Evolutionary conservation across 2,113 vertebrate genomes (phyloP).

Genomic region (Ascaphus truei): DNA sequence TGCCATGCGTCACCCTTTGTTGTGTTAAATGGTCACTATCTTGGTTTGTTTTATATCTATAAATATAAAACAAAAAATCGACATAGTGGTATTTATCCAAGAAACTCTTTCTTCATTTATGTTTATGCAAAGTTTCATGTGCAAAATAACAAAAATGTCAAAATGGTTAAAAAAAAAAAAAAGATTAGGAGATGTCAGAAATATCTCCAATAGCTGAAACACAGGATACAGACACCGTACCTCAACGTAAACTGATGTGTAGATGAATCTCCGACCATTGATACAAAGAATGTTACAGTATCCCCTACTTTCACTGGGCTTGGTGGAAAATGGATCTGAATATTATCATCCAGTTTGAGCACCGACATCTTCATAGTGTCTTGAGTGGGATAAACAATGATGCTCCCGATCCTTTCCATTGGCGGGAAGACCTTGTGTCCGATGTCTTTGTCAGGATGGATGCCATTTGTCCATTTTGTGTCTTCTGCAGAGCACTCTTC

Average conservation of each 20-base stretch:
- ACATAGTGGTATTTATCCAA: no score
- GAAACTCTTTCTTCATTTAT: no score
- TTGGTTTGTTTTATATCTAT: no score
- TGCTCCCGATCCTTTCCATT: slow-evolving; percentile 75
- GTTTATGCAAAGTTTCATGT: no score
- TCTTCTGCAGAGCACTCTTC: slow-evolving; percentile 74
- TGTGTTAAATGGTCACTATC: no score
- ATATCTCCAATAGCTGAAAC: no score
- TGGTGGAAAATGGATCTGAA: slow-evolving; percentile 75
- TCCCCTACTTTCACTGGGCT: slow-evolving; percentile 82
- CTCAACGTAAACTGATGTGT: slow-evolving; percentile 81
- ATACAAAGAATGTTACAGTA: slow-evolving; percentile 75
- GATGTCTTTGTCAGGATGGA: slow-evolving; percentile 59
- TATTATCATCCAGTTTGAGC: slow-evolving; percentile 75
- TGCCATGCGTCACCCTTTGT: no score
- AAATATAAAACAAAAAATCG: no score
- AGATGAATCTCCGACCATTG: slow-evolving; percentile 67
- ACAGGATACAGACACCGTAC: slow-evolving; percentile 51
- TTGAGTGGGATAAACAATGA: slow-evolving; percentile 69
- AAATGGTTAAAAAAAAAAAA: no score
- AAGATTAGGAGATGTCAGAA: no score
- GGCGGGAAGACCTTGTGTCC: slow-evolving; percentile 49
- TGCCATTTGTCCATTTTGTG: slow-evolving; percentile 63
- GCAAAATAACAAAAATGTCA: no score
- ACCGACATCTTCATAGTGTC: slow-evolving; percentile 63